These are phyloP conservation scores for Eumerus sabulonum DNA, from an alignment of 2,888 invertebrate species.

Conservation along the genomic window DNA sequence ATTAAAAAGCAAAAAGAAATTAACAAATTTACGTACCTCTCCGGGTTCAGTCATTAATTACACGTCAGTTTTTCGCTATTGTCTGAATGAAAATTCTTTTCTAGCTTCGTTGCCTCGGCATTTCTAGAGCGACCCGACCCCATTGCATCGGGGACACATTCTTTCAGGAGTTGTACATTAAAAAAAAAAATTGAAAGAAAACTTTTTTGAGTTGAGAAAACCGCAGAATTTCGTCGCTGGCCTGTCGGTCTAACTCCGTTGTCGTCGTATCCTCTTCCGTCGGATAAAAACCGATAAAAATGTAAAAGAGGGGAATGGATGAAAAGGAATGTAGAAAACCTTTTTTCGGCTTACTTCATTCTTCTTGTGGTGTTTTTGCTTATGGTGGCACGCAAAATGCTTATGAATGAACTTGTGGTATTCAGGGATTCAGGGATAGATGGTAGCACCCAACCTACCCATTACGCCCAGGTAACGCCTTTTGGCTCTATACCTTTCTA, in stretches of 20 bases:
- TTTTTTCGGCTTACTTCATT: background rate
- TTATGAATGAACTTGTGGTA: constrained; percentile 66
- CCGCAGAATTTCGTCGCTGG: constrained; percentile 50
- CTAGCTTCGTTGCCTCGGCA: background rate
- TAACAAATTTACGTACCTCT: constrained; percentile 20
- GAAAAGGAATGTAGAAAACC: constrained; percentile 39
- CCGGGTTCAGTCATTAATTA: constrained; percentile 52
- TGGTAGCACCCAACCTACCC: constrained; percentile 27
- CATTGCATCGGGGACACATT: background rate
- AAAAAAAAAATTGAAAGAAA: no score
- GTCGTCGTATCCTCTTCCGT: background rate
- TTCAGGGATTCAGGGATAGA: constrained; percentile 59
- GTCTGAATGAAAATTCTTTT: constrained; percentile 19
- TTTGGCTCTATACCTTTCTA: constrained; percentile 14
- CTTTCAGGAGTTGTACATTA: constrained; percentile 12
- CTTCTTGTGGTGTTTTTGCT: constrained; percentile 25
- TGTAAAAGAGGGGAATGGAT: no score
- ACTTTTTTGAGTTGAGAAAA: constrained; percentile 23
- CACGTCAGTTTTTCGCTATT: constrained; percentile 46
- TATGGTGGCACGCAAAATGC: constrained; percentile 59
- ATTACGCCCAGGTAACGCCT: constrained; percentile 3
- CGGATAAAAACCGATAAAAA: no score
- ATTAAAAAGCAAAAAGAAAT: constrained; percentile 22
- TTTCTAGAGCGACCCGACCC: background rate
- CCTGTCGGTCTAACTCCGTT: background rate